Evolutionary conservation across 2,888 invertebrate species (phyloP).

Genomic region (Cistogaster globosa): DNA sequence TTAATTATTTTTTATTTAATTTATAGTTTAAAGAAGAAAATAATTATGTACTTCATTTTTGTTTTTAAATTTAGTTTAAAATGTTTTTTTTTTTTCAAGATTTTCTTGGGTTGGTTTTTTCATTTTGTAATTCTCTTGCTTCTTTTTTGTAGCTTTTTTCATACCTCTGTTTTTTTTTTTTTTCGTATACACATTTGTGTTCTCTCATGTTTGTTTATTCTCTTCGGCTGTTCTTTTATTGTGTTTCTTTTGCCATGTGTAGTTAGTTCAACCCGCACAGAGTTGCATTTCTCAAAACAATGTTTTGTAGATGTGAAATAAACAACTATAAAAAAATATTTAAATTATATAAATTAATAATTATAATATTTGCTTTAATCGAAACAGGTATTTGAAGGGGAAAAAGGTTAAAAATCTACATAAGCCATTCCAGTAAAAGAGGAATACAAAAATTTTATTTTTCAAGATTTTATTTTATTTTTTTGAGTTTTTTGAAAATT

Average conservation of each 20-base stretch:
- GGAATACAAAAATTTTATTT: no score
- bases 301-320: background rate
- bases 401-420: no score
- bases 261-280: conserved; percentile 14
- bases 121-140: conserved; percentile 40
- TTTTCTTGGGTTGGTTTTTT: conserved; percentile 8
- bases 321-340: background rate
- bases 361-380: no score
- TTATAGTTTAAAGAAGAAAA: background rate
- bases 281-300: conserved; percentile 40
- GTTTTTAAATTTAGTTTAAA: background rate
- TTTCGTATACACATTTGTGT: conserved; percentile 18
- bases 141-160: conserved; percentile 49
- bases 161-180: conserved; percentile 30
- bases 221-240: conserved; percentile 3
- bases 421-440: no score
- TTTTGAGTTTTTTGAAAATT: no score
- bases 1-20: conserved; percentile 32
- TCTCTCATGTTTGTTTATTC: conserved; percentile 41
- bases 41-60: background rate
- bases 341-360: no score
- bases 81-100: background rate
- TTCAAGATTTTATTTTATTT: no score
- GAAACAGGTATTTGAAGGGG: no score
- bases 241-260: conserved; percentile 34